Evolutionary conservation across 2,113 vertebrate species (phyloP), one percentile per base, ranked within the genome.

Genomic region (Puma concolor): DNA sequence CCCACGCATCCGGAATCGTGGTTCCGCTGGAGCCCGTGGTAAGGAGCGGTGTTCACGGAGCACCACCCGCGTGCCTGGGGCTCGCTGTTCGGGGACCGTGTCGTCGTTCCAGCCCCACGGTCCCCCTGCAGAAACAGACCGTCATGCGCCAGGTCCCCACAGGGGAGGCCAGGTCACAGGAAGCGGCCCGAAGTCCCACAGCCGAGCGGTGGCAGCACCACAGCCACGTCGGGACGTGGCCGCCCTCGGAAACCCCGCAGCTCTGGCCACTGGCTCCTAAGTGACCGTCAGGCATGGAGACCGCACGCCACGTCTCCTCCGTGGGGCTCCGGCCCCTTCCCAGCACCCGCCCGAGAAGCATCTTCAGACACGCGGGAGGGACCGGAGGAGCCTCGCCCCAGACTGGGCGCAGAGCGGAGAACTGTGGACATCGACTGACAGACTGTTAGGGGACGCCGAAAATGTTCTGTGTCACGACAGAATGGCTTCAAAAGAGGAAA

Each of bases 1-100:
- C 4, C 0, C 0, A 3, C 1, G 16, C 31, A 4, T 2, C 21
- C 23, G 2, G 85, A 12, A 21, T 23, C 5, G 36, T 12, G 5
- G 69, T 4, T n/a, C 69, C 2, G 15, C 31, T 1, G 7, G 66
- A 13, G 7, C 8, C 33, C 7, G 2, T 1, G 9, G 71, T 11
- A 71, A 9, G 17, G 13, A 25, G 21, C 8, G 36, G 4, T 25
- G 0, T 3, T 38, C 21, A 33, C 5, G 17, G 48, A 1, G 15
- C 3, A 4, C 23, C 21, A 2, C 0, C 33, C 7, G 0, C 1
- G 29, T 0, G n/a, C 41, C 92, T 0, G 1, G 21, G 13, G 57
- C 38, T 13, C 71, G 0, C 60, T 15, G 29, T 10, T 19, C 1
- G 8, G 41, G 74, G 13, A 4, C 1, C 13, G 41, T 10, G 4